Base-by-base conservation (phyloP, 2,797 vertebrate species). In the Gadopsis bispinosus region DNA sequence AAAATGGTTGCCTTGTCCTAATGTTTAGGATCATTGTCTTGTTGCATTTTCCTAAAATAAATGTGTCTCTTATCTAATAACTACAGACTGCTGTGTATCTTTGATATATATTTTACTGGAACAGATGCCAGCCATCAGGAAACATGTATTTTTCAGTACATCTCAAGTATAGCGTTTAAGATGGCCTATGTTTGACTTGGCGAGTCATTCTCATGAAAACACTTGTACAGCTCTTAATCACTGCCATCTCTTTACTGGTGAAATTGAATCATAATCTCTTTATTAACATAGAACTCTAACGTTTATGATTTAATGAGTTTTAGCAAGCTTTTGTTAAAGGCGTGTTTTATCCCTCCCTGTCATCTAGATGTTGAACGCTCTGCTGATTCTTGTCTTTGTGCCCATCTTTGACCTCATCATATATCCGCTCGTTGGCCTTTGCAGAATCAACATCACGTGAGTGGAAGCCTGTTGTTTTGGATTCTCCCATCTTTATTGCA, bases 341-440 rank as follows among this genome's bases (percentile, higher is more conserved):
- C 26, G 1, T 9, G 14, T 70, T 56, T 69, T 56, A 26, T 22
- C 29, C 39, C 41, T 50, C 64, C 65, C 80, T 73, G 83, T 92
- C 92, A 37, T 82, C 5, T 93, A 99, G 98, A 97, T 98, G 90
- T 87, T 99, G 92, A 99, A 98, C 60, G 95, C 98, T 69, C 90
- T 99, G 91, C 90, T 99, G 93, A 98, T 99, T 84, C 96, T 99
- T 69, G 26, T 97, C 84, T 97, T 99, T 69, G 95, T 99, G 79
- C 98, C 98, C 13, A 69, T 98, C 89, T 99, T 99, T 92, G 98
- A 99, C 90, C 92, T 98, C 89, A 91, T 96, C 50, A 85, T 99
- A 65, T 99, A 99, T 83, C 97, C 97, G 1, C 95, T 99, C 33
- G 65, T 97, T 33, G 87, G 88, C 83, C 92, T 95, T 80, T 98